Evolutionary conservation across 2,113 vertebrate genomes (phyloP), one percentile per base, ranked within the genome.

Genomic region (Spea bombifrons): DNA sequence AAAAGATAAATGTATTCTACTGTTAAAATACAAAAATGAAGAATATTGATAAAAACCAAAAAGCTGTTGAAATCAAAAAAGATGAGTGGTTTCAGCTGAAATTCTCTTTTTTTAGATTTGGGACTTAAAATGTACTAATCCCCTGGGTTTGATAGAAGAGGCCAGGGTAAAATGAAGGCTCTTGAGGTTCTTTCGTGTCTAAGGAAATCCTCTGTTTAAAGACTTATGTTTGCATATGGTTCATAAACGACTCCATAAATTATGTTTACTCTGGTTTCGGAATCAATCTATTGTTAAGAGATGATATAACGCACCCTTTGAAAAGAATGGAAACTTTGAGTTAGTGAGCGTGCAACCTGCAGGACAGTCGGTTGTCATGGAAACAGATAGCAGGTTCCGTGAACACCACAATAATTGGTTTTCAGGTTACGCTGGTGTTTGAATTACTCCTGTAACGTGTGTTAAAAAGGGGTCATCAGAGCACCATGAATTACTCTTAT

Each of bases 381-480:
- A 65, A 78, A 78, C 76, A 45, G 44, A 78, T 63, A 7, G 45
- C 15, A 7, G 30, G 15, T 65, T 78, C 48, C 59, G 8, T 53
- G 66, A 78, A 78, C 47, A 15, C 68, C 59, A 64, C 52, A 45
- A 69, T 45, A 76, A 48, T 43, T 69, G 52, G 53, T 61, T 61
- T 61, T 49, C n/a, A 70, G 66, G 75, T 69, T 77, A 2, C 70
- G 66, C 61, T 69, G 52, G 53, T 61, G 45, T 61, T 49, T 16
- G 68, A 52, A 66, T 69, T 77, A 4, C 70, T 66, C 55, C 52
- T 61, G 66, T 69, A 55, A 77, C 55, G 52, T 59, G 55, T 77
- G 75, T 70, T 70, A 77, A 77, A 30, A 77, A 70, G 75, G 75
- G 75, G 66, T 77, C 75, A 77, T 77, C 66, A 13, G 66, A 77